These are phyloP conservation scores for Volucella bombylans DNA, from an alignment of 2,888 invertebrate species.

Conservation along the genomic window DNA sequence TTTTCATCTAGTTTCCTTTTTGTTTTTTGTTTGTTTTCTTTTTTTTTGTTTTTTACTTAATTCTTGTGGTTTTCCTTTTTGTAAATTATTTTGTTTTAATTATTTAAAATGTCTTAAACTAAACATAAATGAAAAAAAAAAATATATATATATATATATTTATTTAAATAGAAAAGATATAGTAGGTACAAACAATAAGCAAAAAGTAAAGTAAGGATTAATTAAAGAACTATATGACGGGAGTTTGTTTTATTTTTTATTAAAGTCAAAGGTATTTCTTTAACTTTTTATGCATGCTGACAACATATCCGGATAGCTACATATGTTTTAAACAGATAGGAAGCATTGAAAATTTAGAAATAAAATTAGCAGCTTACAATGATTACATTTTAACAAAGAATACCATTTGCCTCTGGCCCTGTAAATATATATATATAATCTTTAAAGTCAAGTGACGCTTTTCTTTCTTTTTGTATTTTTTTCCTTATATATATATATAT, in stretches of 20 bases:
- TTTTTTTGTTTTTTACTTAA: slow-evolving; percentile 21
- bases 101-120: slow-evolving; percentile 58
- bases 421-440: slow-evolving; percentile 27
- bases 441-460: neutral
- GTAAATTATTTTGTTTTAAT: slow-evolving; percentile 22
- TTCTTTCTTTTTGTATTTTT: neutral
- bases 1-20: slow-evolving; percentile 33
- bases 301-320: neutral
- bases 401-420: slow-evolving; percentile 63
- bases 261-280: neutral
- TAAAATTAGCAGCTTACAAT: neutral
- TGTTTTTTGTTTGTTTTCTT: too few relatives aligned
- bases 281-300: neutral
- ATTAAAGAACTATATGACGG: slow-evolving; percentile 24
- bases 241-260: neutral
- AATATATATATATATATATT: slow-evolving; percentile 32
- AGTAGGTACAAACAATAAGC: slow-evolving; percentile 61
- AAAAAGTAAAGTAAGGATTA: slow-evolving; percentile 22
- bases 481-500: slow-evolving; percentile 16
- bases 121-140: slow-evolving; percentile 42
- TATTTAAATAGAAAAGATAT: slow-evolving; percentile 32
- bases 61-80: slow-evolving; percentile 47
- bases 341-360: neutral
- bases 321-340: neutral
- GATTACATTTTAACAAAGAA: slow-evolving; percentile 45